These are phyloP conservation scores for Aphaenogaster ashmeadi DNA, from an alignment of 1,140 invertebrate genomes.

Conservation along the genomic window DNA sequence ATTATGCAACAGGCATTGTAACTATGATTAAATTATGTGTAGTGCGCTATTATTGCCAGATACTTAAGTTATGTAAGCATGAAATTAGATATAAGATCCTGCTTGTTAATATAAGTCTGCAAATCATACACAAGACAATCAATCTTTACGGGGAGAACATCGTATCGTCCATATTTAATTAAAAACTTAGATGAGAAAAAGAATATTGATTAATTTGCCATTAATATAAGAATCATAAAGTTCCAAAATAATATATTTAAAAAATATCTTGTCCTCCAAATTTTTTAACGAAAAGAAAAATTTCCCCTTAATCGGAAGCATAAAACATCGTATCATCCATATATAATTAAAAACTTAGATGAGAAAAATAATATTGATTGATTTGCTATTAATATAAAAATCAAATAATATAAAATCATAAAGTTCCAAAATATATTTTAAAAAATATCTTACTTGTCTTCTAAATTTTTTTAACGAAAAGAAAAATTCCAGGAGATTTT, in stretches of 20 bases:
- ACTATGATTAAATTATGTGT: background rate
- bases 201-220: background rate
- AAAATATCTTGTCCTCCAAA: background rate
- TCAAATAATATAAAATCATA: background rate
- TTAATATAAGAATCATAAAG: background rate
- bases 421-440: background rate
- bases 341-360: constrained; percentile 14
- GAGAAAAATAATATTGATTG: background rate
- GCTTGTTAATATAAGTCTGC: background rate
- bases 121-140: background rate
- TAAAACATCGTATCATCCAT: too few relatives aligned
- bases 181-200: constrained; percentile 7
- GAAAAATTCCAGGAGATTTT: background rate
- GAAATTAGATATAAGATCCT: background rate
- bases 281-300: background rate
- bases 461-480: background rate
- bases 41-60: background rate
- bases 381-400: background rate
- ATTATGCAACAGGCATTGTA: constrained; percentile 16
- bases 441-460: background rate
- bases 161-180: background rate
- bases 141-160: background rate
- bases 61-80: constrained; percentile 18
- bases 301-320: too few relatives aligned
- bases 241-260: background rate